Evolutionary conservation across 2,888 invertebrate genomes (phyloP), one percentile per base, ranked within the genome.

Genomic region (Falcaria lacertinaria): DNA sequence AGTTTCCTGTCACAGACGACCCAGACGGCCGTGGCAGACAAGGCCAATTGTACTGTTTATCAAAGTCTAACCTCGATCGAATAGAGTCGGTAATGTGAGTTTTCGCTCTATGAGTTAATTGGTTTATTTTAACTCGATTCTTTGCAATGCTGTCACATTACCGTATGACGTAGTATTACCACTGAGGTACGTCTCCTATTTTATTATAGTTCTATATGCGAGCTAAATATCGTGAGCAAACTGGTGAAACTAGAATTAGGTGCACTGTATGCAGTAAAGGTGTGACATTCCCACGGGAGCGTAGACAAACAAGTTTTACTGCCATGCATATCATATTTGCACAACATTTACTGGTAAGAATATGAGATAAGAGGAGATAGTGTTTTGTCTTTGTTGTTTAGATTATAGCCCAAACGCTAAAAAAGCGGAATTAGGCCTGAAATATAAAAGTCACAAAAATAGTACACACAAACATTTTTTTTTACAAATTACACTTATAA

Each of bases 71-170:
- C 8, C 2, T 1, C 19, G 4, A 15, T 13, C 8, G 8, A 3
- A 22, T 22, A 25, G 22, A 22, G 37, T 7, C 3, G 25, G 6
- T 37, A 11, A 25, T 13, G 0, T 5, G 22, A 7, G 19, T 22
- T 13, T 22, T 13, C 1, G 22, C 14, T 15, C 4, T 8, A 36
- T 33, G 28, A 33, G 37, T 45, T 41, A 42, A 33, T 43, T 44
- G 48, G 46, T 45, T 37, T 46, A 39, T 47, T 49, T 48, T 36
- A 42, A 41, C 39, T 43, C 41, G 45, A 45, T 47, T 48, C 52
- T 50, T 49, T 48, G 50, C 36, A 42, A 15, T 16, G 28, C 42
- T 42, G 42, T 42, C 42, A 42, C 36, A 36, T 42, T 36, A 36
- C 42, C 16, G 28, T 22, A 40, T 36, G 42, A 36, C 36, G 42